These are phyloP conservation scores for Brachionus calyciflorus DNA, from an alignment of 1,140 invertebrate species.

Conservation along the genomic window DNA sequence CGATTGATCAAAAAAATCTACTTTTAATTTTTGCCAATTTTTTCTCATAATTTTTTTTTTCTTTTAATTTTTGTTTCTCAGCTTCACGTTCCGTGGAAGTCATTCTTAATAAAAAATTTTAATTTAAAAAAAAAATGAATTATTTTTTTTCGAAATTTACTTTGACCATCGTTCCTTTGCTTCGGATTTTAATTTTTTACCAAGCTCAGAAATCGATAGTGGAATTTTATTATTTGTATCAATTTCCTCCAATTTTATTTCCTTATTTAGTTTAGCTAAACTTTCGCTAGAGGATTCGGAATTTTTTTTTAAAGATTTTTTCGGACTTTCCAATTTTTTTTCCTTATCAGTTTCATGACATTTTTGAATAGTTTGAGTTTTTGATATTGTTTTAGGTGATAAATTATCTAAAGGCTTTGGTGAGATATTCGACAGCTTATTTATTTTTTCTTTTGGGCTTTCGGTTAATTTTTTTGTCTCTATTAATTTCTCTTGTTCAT, in stretches of 20 bases:
- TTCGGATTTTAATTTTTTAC: background rate
- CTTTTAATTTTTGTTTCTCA: constrained; percentile 45
- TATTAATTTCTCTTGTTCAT: background rate
- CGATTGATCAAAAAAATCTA: background rate
- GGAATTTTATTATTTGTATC: too few species aligned
- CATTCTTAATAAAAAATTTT: constrained; percentile 13
- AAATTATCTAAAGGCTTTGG: too few species aligned
- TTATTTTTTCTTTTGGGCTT: too few species aligned
- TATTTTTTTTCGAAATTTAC: background rate
- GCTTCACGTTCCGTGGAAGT: background rate
- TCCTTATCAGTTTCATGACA: background rate
- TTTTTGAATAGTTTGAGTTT: background rate
- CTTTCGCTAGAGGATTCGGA: background rate
- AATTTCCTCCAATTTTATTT: too few species aligned
- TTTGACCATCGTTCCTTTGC: background rate
- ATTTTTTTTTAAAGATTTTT: background rate
- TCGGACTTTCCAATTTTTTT: background rate
- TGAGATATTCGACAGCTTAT: too few species aligned
- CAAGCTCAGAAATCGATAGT: too few species aligned
- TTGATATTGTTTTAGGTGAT: background rate
- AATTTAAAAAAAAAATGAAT: background rate
- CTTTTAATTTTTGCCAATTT: constrained; percentile 40
- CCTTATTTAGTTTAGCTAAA: background rate
- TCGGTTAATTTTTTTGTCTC: background rate
- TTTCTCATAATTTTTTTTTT: constrained; percentile 37